Percentiles rank a stretch among this genome's conserved stretches.
These are phyloP conservation scores for Rhodeus uyekii DNA, from an alignment of 2,797 vertebrate genomes.

Conservation along the genomic window DNA sequence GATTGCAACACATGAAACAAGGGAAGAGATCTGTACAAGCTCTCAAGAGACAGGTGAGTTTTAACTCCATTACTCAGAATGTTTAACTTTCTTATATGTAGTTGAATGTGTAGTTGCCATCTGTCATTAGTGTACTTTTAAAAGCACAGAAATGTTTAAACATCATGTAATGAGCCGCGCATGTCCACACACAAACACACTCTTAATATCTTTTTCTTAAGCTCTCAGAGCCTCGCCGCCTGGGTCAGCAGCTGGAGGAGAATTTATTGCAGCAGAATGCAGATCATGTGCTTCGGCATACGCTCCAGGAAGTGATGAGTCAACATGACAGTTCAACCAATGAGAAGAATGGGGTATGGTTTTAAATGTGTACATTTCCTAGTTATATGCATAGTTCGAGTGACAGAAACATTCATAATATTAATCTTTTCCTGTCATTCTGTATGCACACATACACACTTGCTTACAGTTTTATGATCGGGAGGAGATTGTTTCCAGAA, in stretches of 20 bases:
- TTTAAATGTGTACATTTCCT: neutral
- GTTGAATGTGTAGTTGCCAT: neutral
- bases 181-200: neutral
- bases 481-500: conserved; percentile 69
- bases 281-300: conserved; percentile 77
- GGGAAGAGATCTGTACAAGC: conserved; percentile 83
- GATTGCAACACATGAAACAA: conserved; percentile 81
- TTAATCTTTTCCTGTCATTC: neutral
- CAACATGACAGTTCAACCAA: conserved; percentile 51
- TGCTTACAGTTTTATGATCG: conserved; percentile 68
- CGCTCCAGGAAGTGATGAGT: conserved; percentile 72
- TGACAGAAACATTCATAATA: neutral
- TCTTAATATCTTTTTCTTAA: conserved; percentile 58
- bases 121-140: neutral
- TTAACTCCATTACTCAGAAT: neutral
- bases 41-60: conserved; percentile 85
- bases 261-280: conserved; percentile 82
- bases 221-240: conserved; percentile 82
- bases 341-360: conserved; percentile 52
- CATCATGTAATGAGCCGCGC: neutral
- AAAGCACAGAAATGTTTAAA: neutral
- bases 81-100: neutral
- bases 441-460: neutral
- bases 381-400: neutral
- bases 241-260: conserved; percentile 81